Percentiles rank a stretch among this genome's conserved stretches.
Evolutionary conservation across 2,797 vertebrate species (phyloP).

Genomic region (Menidia menidia): DNA sequence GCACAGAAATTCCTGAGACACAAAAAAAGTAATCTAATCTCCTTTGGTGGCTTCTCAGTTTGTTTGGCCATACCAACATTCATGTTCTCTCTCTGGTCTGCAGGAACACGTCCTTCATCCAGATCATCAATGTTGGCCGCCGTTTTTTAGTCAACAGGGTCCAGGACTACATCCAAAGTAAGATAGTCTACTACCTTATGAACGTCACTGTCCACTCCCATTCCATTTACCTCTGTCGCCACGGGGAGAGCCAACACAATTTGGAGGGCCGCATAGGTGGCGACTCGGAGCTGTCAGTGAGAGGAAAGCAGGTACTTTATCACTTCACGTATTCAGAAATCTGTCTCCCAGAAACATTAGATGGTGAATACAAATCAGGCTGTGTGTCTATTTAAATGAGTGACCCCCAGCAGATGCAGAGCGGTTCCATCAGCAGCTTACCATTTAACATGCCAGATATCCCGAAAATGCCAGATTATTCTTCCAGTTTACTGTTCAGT

Average conservation of each 20-base stretch:
- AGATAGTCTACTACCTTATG: conserved; percentile 99
- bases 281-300: conserved; percentile 89
- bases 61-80: conserved; percentile 1
- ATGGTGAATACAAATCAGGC: neutral
- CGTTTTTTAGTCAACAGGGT: conserved; percentile 94
- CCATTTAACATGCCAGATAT: neutral
- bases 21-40: conserved; percentile 2
- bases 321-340: neutral
- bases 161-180: conserved; percentile 98
- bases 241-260: conserved; percentile 94
- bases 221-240: conserved; percentile 96
- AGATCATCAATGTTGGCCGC: conserved; percentile 96
- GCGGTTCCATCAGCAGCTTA: neutral
- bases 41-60: neutral
- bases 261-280: conserved; percentile 90
- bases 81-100: neutral
- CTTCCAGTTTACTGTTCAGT: neutral
- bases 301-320: conserved; percentile 88
- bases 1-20: neutral
- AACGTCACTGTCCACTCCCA: conserved; percentile 97
- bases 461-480: neutral
- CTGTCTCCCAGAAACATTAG: neutral
- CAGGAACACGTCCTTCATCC: conserved; percentile 95
- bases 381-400: neutral
- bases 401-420: neutral